Base-by-base conservation (phyloP, 2,888 invertebrate genomes). In the Alviniconcha strummeri region DNA sequence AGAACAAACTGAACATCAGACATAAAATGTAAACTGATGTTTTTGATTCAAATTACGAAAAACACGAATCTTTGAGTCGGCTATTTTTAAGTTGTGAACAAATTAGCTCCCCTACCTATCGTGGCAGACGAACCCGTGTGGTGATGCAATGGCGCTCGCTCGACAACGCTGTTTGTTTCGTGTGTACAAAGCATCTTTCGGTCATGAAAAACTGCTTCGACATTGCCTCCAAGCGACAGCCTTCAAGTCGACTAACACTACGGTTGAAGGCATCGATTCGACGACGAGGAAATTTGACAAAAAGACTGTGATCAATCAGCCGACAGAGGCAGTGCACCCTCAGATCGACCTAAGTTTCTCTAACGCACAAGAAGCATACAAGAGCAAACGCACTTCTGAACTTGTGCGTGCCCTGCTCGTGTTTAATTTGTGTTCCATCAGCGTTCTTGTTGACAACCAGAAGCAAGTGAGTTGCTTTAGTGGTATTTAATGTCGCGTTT, bases 371-470 rank as follows among this genome's bases (percentile, higher is more conserved):
- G 97, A 98, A 89, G 97, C 98, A 56, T 99, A 98, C 95, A 97
- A 97, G 94, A 98, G 98, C 94, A 99, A 99, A 95, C 97, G 97
- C 90, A 98, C 97, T 89, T 96, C 95, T 95, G 98, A 99, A 94
- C 95, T 99, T 89, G 93, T 98, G 81, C 95, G 99, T 88, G 98
- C 98, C 72, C 96, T 97, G 93, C 91, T 98, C 92, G 98, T 99
- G 89, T 98, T 98, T 94, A 96, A 97, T 93, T 95, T 99, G 93
- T 98, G 98, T 94, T 96, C 97, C 84, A 95, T 97, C 92, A 96
- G 96, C 92, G 96, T 96, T 93, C 94, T 99, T 89, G 98, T 99
- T 89, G 97, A 98, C 93, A 96, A 98, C 95, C 98, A 98, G 93
- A 96, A 96, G 95, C 96, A 96, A 97, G 98, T 98, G 95, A 86